Base-by-base conservation (phyloP, 2,113 vertebrate species). In the Entomyzon cyanotis region DNA sequence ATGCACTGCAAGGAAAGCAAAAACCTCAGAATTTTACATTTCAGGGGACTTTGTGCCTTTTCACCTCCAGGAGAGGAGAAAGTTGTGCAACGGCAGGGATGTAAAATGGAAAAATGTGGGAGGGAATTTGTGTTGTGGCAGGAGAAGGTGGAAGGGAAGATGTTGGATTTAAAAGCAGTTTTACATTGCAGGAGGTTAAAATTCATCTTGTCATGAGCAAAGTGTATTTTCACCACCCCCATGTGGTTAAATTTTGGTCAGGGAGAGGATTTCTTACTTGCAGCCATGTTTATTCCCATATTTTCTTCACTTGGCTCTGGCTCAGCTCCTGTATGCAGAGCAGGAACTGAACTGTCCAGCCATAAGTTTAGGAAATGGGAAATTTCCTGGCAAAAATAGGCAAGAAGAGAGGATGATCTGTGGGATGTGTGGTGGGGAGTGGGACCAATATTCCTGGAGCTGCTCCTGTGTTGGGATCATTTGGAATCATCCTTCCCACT, bases 271-370 rank as follows among this genome's bases (percentile, higher is more conserved):
- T 28, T 55, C 30, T 70, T 19, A 4, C 27, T 24, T 27, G 12
- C 22, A 33, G 21, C 19, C 2, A 0, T 14, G 9, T 39, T 63
- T 37, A 37, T 73, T 30, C 22, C 42, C 8, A 5, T 12, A 0
- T 21, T 65, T 75, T 6, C 33, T 65, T 80, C 55, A 8, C 1
- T 27, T 77, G 39, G 7, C 33, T 64, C 17, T 79, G n/a, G 13
- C 17, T 74, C 35, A 20, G 33, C 23, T 59, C 21, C 8, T 68
- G 24, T 23, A 52, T 39, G 33, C 1, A 0, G 10, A 41, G 44
- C 41, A 53, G 47, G 37, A 69, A 79, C 13, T 22, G 31, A 90
- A 28, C 15, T 27, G 10, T 42, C 14, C 58, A 50, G 39, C 8
- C 12, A 7, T 15, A 13, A 15, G 28, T 35, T 85, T 64, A 28